Evolutionary conservation across 2,113 vertebrate genomes (phyloP).

Genomic region (Riparia riparia): DNA sequence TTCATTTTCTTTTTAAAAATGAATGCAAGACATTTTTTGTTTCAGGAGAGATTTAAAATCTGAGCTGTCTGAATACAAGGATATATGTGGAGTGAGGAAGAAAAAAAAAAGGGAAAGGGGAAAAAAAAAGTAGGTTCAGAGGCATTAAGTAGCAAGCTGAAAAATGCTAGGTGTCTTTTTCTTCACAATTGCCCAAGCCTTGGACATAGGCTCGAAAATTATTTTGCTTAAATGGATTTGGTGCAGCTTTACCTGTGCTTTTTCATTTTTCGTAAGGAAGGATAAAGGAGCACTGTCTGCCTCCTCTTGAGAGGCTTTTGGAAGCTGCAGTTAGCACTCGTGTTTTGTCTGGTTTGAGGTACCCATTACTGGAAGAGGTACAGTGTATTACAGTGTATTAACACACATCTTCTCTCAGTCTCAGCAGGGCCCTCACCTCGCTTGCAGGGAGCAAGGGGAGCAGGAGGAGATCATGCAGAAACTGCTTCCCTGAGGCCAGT

Average conservation of each 20-base stretch:
- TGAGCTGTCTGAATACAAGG: not conserved
- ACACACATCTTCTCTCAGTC: not conserved
- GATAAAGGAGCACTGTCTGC: not conserved
- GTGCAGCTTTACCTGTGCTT: not conserved
- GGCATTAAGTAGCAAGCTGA: not conserved
- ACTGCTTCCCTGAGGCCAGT: not conserved
- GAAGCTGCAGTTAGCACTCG: not conserved
- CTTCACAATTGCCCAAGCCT: not conserved
- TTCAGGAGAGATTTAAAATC: not conserved
- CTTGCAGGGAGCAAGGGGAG: not conserved
- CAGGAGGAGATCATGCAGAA: not conserved
- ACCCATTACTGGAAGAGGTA: not conserved
- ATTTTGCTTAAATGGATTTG: not conserved
- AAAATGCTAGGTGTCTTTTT: not conserved
- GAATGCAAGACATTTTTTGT: not conserved
- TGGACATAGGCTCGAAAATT: not conserved
- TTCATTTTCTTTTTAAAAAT: not conserved
- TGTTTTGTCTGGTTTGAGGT: not conserved
- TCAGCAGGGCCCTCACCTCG: not conserved
- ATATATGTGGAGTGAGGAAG: not conserved
- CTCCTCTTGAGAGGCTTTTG: not conserved
- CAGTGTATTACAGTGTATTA: not conserved
- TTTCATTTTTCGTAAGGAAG: not conserved
- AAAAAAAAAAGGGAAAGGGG: not conserved
- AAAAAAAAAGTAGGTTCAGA: not conserved